Evolutionary conservation across 2,797 vertebrate species (phyloP).

Genomic region (Acanthopagrus latus): DNA sequence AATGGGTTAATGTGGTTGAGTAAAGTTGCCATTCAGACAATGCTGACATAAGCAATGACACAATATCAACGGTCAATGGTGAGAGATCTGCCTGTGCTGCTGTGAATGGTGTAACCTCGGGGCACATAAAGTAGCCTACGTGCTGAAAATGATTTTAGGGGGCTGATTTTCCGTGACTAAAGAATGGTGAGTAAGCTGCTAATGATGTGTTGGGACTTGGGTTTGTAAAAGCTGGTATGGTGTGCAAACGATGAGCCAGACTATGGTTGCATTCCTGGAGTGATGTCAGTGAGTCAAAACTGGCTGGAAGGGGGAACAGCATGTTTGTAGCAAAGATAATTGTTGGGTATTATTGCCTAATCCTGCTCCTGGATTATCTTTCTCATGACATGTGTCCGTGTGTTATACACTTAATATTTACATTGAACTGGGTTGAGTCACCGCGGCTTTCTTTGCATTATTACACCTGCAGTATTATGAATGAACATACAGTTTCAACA

Average conservation of each 20-base stretch:
- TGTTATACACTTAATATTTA: constrained; percentile 35
- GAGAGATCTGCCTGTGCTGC: neutral
- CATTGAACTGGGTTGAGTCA: constrained; percentile 10
- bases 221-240: constrained; percentile 13
- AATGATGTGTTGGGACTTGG: constrained; percentile 62
- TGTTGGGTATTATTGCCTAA: constrained; percentile 66
- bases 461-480: constrained; percentile 12
- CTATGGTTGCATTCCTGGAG: constrained; percentile 58
- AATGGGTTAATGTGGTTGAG: neutral
- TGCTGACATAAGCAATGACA: neutral
- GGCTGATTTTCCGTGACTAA: constrained; percentile 71
- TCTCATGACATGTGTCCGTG: constrained; percentile 52
- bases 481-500: constrained; percentile 9
- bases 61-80: no score
- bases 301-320: constrained; percentile 38
- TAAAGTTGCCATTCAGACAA: neutral
- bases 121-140: constrained; percentile 25
- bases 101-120: constrained; percentile 37
- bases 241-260: constrained; percentile 50
- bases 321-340: constrained; percentile 65
- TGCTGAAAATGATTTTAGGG: constrained; percentile 46
- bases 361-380: constrained; percentile 59
- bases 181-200: constrained; percentile 49
- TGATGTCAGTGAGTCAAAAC: constrained; percentile 64
- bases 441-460: neutral